phyloP scores from a whole-genome alignment of 2,113 vertebrate genomes.

The Ahaetulla prasina region DNA sequence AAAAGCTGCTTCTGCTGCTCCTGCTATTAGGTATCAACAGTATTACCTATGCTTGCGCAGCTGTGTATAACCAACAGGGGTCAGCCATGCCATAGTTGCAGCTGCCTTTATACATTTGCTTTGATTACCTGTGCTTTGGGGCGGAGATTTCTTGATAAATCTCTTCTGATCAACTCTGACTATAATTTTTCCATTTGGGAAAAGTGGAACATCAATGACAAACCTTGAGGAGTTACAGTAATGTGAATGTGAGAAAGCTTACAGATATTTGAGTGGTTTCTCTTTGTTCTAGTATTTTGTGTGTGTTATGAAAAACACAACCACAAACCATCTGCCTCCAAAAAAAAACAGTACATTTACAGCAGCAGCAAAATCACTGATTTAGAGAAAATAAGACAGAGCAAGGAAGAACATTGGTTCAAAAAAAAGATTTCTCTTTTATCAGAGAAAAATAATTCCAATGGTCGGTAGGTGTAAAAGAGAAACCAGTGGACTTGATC shows the following conservation, averaged over 20 bases:
- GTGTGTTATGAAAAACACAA: neutral
- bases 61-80: neutral
- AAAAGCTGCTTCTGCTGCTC: neutral
- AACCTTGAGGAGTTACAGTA: no score
- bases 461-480: neutral
- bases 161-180: neutral
- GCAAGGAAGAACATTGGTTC: neutral
- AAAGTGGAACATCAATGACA: no score
- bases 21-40: neutral
- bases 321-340: neutral
- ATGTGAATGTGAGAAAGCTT: no score
- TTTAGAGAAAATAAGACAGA: neutral
- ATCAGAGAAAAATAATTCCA: neutral
- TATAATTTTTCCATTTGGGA: no score
- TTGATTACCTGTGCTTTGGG: constrained; percentile 15
- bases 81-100: constrained; percentile 14
- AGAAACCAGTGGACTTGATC: neutral
- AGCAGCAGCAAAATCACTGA: neutral
- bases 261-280: neutral
- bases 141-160: constrained; percentile 48
- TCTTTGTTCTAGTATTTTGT: neutral
- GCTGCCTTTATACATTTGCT: constrained; percentile 62
- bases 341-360: neutral
- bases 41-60: neutral
- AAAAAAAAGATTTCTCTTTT: neutral